Conservation (phyloP, 1,140 invertebrate genomes). For the Paramacrobiotus metropolitanus region DNA sequence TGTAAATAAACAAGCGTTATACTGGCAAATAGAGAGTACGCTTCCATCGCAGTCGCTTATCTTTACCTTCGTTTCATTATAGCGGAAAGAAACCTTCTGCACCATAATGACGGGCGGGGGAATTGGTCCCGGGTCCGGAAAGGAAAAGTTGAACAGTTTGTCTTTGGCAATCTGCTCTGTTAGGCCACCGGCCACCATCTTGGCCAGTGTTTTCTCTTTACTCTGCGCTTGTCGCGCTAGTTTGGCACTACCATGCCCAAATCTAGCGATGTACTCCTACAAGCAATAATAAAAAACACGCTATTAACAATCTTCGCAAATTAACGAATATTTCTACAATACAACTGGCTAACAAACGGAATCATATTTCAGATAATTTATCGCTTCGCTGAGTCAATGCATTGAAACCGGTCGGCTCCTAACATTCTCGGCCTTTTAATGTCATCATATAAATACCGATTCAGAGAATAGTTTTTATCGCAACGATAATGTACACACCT, state of each 20-base stretch:
- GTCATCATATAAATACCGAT: conserved; percentile 19
- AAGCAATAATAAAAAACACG: conserved; percentile 11
- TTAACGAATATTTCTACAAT: too few species aligned
- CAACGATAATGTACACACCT: conserved; percentile 32
- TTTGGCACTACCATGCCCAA: conserved; percentile 96
- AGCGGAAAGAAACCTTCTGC: conserved; percentile 85
- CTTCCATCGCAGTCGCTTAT: too few species aligned
- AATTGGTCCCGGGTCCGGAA: conserved; percentile 81
- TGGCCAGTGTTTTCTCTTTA: conserved; percentile 94
- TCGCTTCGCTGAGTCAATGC: conserved; percentile 5
- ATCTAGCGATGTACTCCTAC: conserved; percentile 90
- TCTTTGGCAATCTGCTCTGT: conserved; percentile 79
- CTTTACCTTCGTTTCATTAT: conserved; percentile 42
- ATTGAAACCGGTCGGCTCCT: background rate
- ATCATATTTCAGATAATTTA: too few species aligned
- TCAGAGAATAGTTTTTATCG: background rate
- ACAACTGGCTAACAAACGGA: too few species aligned
- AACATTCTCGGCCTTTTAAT: conserved; percentile 21
- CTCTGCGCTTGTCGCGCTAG: conserved; percentile 92
- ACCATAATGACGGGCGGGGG: conserved; percentile 99
- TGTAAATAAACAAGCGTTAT: too few species aligned
- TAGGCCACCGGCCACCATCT: conserved; percentile 91
- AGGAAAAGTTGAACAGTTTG: conserved; percentile 56
- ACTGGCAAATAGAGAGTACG: too few species aligned
- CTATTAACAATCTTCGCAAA: background rate